These are phyloP conservation scores for Buphagus erythrorhynchus DNA, from an alignment of 2,797 vertebrate species.

Conservation along the genomic window DNA sequence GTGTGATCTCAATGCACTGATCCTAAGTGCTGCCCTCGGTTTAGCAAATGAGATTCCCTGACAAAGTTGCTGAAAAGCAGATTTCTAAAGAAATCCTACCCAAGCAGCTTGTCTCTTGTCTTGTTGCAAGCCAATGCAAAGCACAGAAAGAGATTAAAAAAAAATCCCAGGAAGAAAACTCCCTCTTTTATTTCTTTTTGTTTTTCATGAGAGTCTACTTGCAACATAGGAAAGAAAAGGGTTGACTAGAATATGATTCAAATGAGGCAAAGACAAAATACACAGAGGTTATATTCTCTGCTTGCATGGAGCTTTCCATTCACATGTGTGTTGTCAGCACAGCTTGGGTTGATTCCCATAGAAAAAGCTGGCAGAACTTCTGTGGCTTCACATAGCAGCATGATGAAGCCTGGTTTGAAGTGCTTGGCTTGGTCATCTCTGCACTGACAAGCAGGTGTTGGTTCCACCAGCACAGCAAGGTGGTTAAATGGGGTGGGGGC, in stretches of 20 bases:
- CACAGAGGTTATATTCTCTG: background rate
- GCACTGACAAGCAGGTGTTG: background rate
- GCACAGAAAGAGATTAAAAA: background rate
- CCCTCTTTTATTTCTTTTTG: rapidly evolving
- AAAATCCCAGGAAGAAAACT: background rate
- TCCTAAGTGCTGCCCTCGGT: background rate
- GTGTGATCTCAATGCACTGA: background rate
- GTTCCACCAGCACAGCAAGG: background rate
- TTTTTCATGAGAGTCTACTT: background rate
- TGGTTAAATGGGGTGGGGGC: background rate
- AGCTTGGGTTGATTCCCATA: background rate
- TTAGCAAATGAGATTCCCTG: background rate
- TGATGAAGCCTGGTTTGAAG: background rate
- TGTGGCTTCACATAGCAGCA: background rate
- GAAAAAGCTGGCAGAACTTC: background rate
- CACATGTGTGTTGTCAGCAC: background rate
- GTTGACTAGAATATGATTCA: background rate
- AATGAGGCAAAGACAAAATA: background rate
- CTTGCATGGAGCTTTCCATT: background rate
- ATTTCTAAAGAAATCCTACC: background rate
- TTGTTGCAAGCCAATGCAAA: background rate
- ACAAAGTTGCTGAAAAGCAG: background rate
- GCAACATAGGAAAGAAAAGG: background rate
- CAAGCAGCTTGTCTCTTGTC: background rate
- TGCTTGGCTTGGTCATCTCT: background rate